Conservation (phyloP, 1,140 invertebrate genomes). For the Macrotrachela quadricornifera region DNA sequence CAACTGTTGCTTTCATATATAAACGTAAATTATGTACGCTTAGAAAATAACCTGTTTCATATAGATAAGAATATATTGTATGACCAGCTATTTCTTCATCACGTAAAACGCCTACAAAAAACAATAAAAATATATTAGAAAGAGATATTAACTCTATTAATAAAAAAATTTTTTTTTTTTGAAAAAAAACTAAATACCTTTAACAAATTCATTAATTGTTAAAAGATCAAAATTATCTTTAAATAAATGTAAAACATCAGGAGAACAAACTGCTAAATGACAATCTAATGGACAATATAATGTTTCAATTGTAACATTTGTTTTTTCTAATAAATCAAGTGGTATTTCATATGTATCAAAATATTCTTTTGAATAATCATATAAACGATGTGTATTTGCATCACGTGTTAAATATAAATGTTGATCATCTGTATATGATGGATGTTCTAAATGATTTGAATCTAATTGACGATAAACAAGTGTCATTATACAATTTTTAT, state of each 20-base stretch:
- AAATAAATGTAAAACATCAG: slow-evolving; percentile 62
- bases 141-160: slow-evolving; percentile 46
- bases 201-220: slow-evolving; percentile 66
- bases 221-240: slow-evolving; percentile 91
- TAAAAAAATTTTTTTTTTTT: no score
- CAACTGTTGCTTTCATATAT: slow-evolving; percentile 34
- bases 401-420: no score
- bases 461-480: slow-evolving; percentile 35
- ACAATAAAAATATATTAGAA: no score
- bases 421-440: no score
- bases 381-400: no score
- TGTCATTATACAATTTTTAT: slow-evolving; percentile 70
- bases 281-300: neutral
- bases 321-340: no score
- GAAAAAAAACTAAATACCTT: no score
- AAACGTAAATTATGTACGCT: slow-evolving; percentile 16
- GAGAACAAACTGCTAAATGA: slow-evolving; percentile 46
- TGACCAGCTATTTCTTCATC: slow-evolving; percentile 8
- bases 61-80: slow-evolving; percentile 5
- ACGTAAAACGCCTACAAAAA: neutral
- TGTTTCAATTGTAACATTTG: no score
- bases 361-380: no score
- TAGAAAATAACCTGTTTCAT: neutral
- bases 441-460: no score
- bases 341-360: no score